These are phyloP conservation scores for Himalopsyche japonica DNA, from an alignment of 2,888 invertebrate species.

Conservation along the genomic window DNA sequence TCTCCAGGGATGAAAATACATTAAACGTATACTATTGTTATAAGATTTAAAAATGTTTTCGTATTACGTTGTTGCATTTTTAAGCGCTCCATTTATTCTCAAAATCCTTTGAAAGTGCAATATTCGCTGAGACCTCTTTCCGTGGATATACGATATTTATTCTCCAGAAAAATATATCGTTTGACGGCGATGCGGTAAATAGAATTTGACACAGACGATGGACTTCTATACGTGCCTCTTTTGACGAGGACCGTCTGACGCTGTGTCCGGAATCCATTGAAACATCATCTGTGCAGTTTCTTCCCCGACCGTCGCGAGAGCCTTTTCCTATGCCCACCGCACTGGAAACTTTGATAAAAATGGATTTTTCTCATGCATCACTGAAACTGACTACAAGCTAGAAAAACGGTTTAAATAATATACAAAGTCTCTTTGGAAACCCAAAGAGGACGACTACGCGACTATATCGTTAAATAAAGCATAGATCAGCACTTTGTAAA, in stretches of 20 bases:
- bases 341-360: background rate
- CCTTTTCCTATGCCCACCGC: background rate
- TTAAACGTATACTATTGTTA: too few species aligned
- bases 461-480: too few species aligned
- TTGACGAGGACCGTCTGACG: background rate
- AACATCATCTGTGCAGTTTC: background rate
- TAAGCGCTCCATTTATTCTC: too few species aligned
- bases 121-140: too few species aligned
- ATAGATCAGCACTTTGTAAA: too few species aligned
- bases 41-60: too few species aligned
- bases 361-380: background rate
- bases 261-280: background rate
- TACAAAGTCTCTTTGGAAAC: too few species aligned
- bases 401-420: background rate
- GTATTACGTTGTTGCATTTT: too few species aligned
- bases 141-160: background rate
- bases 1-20: too few species aligned
- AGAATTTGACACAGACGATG: background rate
- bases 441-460: too few species aligned
- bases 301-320: background rate
- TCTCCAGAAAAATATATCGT: background rate
- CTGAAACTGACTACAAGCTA: background rate
- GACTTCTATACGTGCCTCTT: background rate
- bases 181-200: background rate
- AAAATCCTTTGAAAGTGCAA: too few species aligned